Percentiles rank a stretch among this genome's conserved stretches.
Evolutionary conservation across 1,140 invertebrate species (phyloP).

Genomic region (Temnothorax longispinosus): DNA sequence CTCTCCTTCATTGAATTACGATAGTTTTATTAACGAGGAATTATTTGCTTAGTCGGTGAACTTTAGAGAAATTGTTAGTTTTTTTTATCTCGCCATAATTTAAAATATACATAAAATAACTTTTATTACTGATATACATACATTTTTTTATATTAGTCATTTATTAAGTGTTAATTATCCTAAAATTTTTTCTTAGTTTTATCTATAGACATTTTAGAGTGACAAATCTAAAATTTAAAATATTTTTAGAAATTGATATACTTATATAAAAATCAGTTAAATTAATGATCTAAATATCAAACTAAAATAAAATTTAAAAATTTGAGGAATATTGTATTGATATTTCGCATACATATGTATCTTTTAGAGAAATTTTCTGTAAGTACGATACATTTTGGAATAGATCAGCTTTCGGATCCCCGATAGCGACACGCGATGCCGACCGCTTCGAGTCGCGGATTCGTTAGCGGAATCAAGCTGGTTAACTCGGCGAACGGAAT

Average conservation of each 20-base stretch:
- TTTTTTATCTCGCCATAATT: background rate
- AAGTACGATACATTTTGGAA: background rate
- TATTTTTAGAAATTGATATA: background rate
- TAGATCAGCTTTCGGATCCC: background rate
- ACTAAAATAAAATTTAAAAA: no score
- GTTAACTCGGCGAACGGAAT: slow-evolving; percentile 27
- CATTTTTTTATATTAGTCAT: no score
- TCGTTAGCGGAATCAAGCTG: slow-evolving; percentile 22
- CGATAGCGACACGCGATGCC: background rate
- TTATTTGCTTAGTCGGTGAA: background rate
- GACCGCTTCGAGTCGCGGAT: background rate
- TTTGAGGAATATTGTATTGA: no score
- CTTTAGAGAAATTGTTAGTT: background rate
- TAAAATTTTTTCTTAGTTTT: no score
- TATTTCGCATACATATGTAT: background rate
- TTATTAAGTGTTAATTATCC: no score
- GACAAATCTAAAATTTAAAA: background rate
- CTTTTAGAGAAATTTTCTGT: background rate
- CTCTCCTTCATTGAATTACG: background rate
- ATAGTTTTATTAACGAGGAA: background rate
- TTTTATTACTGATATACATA: no score
- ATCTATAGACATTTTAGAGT: background rate
- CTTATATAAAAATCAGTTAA: background rate
- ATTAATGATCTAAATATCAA: background rate
- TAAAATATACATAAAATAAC: background rate